These are phyloP conservation scores for Lepidostoma basale DNA, from an alignment of 1,140 invertebrate species.

Conservation along the genomic window DNA sequence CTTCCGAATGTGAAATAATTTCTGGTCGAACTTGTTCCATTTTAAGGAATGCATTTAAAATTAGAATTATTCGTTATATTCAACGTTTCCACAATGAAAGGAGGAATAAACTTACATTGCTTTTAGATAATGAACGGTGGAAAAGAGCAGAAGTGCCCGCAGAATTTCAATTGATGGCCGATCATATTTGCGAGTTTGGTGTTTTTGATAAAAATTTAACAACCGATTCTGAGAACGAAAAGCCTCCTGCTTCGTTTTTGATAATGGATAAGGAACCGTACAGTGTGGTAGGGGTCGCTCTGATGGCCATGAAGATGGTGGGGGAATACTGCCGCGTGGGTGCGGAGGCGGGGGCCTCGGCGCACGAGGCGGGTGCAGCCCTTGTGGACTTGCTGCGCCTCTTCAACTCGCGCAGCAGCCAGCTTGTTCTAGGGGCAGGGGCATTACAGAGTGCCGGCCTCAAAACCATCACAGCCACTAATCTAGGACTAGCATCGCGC, in stretches of 20 bases:
- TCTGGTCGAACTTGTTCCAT: constrained; percentile 81
- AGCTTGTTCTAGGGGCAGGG: constrained; percentile 93
- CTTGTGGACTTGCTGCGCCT: constrained; percentile 85
- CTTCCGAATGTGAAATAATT: constrained; percentile 74
- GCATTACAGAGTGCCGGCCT: constrained; percentile 92
- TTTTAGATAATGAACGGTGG: constrained; percentile 93
- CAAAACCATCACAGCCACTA: constrained; percentile 95
- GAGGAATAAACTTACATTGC: constrained; percentile 80
- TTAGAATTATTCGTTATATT: constrained; percentile 89
- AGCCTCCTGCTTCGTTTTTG: constrained; percentile 64
- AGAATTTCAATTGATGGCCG: constrained; percentile 86
- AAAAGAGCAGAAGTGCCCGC: constrained; percentile 88
- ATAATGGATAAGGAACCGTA: constrained; percentile 81
- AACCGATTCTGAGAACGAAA: constrained; percentile 50
- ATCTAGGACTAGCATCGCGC: constrained; percentile 89
- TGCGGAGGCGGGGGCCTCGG: constrained; percentile 68
- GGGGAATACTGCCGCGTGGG: constrained; percentile 88
- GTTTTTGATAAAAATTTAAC: constrained; percentile 56
- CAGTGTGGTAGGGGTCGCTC: constrained; percentile 83
- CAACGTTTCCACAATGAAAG: constrained; percentile 89
- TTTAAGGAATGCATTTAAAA: constrained; percentile 82
- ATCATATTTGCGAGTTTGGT: constrained; percentile 67
- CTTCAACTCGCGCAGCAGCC: constrained; percentile 93
- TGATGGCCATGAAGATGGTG: constrained; percentile 86
- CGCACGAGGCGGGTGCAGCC: constrained; percentile 74